Conservation (phyloP, 2,888 invertebrate species). For the Enoplolaimus lenunculus region DNA sequence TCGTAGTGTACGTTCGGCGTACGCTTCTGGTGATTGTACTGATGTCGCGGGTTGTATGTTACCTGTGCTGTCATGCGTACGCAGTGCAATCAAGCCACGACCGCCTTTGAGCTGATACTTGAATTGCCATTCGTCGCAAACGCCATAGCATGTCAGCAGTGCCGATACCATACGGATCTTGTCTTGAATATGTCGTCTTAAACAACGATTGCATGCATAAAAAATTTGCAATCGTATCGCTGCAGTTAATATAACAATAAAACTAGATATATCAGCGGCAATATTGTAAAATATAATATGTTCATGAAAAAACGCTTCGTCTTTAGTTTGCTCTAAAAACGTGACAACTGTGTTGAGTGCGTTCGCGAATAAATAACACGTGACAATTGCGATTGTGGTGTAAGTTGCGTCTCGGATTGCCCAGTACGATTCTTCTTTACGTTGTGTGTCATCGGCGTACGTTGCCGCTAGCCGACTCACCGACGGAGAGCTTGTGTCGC, state of each 20-base stretch:
- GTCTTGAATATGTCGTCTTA: not conserved
- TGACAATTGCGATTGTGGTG: slow-evolving; percentile 12
- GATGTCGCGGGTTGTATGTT: no score
- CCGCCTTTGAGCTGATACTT: no score
- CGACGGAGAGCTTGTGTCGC: no score
- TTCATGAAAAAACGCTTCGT: slow-evolving; percentile 9
- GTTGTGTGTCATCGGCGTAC: no score
- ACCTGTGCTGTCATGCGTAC: no score
- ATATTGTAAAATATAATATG: slow-evolving; percentile 1
- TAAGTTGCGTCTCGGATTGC: slow-evolving; percentile 2
- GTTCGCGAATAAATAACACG: slow-evolving; percentile 16
- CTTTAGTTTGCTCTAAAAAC: slow-evolving; percentile 19
- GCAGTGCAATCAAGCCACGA: no score
- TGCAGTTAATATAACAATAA: slow-evolving; percentile 8
- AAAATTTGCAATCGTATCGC: slow-evolving; percentile 12
- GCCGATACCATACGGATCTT: no score
- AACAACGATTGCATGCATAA: slow-evolving; percentile 8
- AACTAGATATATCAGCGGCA: slow-evolving; percentile 14
- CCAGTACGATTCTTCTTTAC: not conserved
- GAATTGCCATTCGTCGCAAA: no score
- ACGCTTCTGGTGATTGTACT: no score
- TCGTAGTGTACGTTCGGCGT: no score
- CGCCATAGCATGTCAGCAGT: no score
- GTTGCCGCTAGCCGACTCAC: no score
- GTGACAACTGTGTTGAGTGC: slow-evolving; percentile 15